Conservation (phyloP, 2,113 vertebrate species). For the Dinomys branickii region DNA sequence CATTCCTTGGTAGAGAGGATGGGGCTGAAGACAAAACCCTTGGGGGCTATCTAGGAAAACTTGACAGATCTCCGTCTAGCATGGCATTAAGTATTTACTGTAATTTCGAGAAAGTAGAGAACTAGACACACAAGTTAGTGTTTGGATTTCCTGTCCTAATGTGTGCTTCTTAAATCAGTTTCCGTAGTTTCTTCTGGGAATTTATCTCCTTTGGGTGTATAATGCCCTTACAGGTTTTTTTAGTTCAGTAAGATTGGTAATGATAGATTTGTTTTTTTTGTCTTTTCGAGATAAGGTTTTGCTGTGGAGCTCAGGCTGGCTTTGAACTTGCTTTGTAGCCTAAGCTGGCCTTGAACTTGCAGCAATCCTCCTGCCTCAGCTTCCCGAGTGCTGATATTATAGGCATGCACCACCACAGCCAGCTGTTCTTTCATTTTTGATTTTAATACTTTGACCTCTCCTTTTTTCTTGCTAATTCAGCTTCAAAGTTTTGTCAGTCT, state of each 20-base stretch:
- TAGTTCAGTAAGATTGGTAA: neutral
- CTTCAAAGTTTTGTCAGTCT: neutral
- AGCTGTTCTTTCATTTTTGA: neutral
- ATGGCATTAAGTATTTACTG: neutral
- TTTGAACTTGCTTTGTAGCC: neutral
- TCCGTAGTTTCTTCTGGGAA: slow-evolving; percentile 33
- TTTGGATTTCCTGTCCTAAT: neutral
- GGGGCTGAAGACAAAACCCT: neutral
- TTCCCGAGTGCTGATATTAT: neutral
- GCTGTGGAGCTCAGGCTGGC: neutral
- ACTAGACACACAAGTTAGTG: neutral
- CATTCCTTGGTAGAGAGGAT: neutral
- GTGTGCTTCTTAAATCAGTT: slow-evolving; percentile 24
- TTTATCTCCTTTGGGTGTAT: neutral
- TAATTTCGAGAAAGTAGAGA: slow-evolving; percentile 21
- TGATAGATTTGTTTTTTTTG: neutral
- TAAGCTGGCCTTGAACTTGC: neutral
- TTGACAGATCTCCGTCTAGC: neutral
- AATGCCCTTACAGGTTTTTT: neutral
- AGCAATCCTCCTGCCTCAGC: neutral
- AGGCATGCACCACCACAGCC: neutral
- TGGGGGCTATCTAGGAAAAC: neutral
- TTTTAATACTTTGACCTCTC: neutral
- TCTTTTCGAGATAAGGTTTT: neutral
- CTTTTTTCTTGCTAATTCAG: neutral